Conservation (phyloP, 2,113 vertebrate species). For the Rousettus leschenaultii region DNA sequence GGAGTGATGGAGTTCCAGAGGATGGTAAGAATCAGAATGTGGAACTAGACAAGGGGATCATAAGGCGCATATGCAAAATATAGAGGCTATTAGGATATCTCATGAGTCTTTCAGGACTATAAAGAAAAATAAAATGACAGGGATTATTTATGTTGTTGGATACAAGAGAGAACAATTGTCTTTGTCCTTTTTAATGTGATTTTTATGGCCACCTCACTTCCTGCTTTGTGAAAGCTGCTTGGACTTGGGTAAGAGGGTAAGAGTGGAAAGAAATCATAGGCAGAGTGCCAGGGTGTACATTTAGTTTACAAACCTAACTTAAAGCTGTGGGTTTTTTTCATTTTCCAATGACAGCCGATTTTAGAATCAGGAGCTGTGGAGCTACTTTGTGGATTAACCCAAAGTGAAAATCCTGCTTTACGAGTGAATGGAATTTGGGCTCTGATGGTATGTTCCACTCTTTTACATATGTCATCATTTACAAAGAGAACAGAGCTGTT, state of each 20-base stretch:
- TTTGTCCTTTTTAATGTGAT: neutral
- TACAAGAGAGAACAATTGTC: neutral
- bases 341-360: slow-evolving; percentile 89
- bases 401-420: slow-evolving; percentile 97
- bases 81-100: neutral
- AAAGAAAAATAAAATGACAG: neutral
- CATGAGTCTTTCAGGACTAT: neutral
- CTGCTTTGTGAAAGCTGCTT: neutral
- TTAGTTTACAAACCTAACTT: slow-evolving; percentile 6
- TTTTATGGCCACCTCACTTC: neutral
- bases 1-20: neutral
- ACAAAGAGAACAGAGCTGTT: neutral
- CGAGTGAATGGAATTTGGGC: slow-evolving; percentile 99
- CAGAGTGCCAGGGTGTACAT: neutral
- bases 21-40: neutral
- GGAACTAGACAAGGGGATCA: neutral
- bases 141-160: neutral
- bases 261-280: neutral
- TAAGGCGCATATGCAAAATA: neutral
- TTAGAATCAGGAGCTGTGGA: slow-evolving; percentile 98
- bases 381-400: slow-evolving; percentile 97
- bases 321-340: neutral
- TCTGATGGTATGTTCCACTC: slow-evolving; percentile 91
- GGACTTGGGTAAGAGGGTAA: neutral
- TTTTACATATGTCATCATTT: neutral